Percentiles rank a stretch among this genome's conserved stretches.
These are phyloP conservation scores for Ophioninae sp. DNA, from an alignment of 2,888 invertebrate genomes.

Conservation along the genomic window DNA sequence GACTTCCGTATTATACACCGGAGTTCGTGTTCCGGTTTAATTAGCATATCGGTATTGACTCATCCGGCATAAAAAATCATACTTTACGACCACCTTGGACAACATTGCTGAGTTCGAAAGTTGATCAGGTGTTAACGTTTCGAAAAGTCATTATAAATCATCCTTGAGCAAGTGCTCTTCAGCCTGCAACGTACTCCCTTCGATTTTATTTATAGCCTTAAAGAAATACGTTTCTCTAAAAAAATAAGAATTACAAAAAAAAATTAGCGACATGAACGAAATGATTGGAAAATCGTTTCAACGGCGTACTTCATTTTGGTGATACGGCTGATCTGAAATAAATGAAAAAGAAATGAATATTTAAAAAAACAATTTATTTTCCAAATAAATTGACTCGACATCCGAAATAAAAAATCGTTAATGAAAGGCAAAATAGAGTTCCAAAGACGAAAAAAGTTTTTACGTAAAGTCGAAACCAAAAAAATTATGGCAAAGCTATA, in stretches of 20 bases:
- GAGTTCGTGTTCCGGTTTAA: slow-evolving; percentile 58
- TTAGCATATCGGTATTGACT: slow-evolving; percentile 68
- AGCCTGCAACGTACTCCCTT: not conserved
- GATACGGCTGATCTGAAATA: too few relatives aligned
- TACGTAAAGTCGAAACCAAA: not conserved
- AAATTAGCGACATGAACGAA: too few relatives aligned
- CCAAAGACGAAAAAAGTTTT: not conserved
- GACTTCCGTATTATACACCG: not conserved
- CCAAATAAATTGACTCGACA: too few relatives aligned
- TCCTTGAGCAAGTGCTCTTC: slow-evolving; percentile 54
- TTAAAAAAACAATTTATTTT: too few relatives aligned
- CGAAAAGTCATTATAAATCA: slow-evolving; percentile 63
- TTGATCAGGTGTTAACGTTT: slow-evolving; percentile 65
- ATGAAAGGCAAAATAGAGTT: not conserved
- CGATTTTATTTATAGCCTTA: not conserved
- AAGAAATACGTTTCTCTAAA: too few relatives aligned
- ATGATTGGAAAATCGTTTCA: too few relatives aligned
- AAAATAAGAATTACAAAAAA: too few relatives aligned
- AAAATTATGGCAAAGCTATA: not conserved
- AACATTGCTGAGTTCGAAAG: slow-evolving; percentile 47
- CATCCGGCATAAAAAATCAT: slow-evolving; percentile 62
- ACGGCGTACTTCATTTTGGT: too few relatives aligned
- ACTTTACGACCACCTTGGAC: slow-evolving; percentile 64
- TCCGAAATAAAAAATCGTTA: not conserved
- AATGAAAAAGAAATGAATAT: too few relatives aligned